phyloP scores from a whole-genome alignment of 1,140 invertebrate genomes.

The Pinna nobilis region DNA sequence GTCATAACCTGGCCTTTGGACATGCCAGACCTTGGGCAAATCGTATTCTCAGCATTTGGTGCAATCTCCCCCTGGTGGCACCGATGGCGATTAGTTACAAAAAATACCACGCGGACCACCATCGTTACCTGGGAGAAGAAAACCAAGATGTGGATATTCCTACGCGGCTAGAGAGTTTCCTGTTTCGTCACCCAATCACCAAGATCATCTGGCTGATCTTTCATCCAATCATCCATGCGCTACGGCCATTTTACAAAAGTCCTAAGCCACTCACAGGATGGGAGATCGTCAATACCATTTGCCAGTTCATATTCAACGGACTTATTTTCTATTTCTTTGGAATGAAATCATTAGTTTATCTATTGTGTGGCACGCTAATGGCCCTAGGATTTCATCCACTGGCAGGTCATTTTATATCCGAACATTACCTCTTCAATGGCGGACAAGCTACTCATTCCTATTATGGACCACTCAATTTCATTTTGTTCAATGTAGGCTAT shows the following conservation, averaged over 20 bases:
- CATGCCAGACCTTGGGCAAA: conserved; percentile 66
- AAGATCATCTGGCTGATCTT: conserved; percentile 70
- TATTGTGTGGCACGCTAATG: conserved; percentile 90
- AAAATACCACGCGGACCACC: conserved; percentile 74
- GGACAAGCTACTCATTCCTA: conserved; percentile 99
- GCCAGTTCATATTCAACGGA: conserved; percentile 91
- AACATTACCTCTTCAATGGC: conserved; percentile 99
- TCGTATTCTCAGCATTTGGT: conserved; percentile 69
- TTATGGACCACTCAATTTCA: conserved; percentile 96
- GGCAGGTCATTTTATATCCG: conserved; percentile 98
- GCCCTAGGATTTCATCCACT: conserved; percentile 98
- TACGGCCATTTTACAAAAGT: conserved; percentile 71
- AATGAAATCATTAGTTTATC: conserved; percentile 85
- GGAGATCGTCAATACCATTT: conserved; percentile 88
- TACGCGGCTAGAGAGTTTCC: conserved; percentile 65
- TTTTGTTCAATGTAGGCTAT: conserved; percentile 97
- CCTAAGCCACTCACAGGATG: conserved; percentile 88
- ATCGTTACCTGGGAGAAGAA: conserved; percentile 70
- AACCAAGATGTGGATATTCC: conserved; percentile 72
- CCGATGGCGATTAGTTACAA: conserved; percentile 74
- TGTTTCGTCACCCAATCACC: conserved; percentile 69
- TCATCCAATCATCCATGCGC: conserved; percentile 68
- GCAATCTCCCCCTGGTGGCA: conserved; percentile 71
- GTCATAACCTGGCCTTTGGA: conserved; percentile 74
- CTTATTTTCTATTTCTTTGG: conserved; percentile 87